Evolutionary conservation across 2,113 vertebrate species (phyloP), one percentile per base, ranked within the genome.

Genomic region (Megaleporinus macrocephalus): DNA sequence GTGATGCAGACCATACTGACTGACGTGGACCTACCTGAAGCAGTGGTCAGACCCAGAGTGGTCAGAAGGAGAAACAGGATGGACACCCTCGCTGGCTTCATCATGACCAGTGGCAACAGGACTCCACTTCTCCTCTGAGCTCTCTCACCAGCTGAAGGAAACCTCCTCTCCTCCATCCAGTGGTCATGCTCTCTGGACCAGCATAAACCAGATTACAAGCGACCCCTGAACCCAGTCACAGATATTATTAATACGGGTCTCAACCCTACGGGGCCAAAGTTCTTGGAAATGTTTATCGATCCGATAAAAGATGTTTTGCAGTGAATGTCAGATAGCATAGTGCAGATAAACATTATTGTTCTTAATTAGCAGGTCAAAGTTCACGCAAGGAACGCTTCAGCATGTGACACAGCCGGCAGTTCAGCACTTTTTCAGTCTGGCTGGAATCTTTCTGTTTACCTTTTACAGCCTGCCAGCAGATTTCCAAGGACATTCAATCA

Each of bases 181-280:
- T n/a, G 27, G 14, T 44, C 20, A 47, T 26, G n/a, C 36, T 16
- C 41, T 71, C 11, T 24, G n/a, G 27, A 24, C 62, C 26, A 29
- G 14, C 62, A 30, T 29, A 47, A 77, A 76, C 59, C 57, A 47
- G 66, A 79, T 44, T 47, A 72, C 3, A 62, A 80, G 15, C 47
- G 22, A 80, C 69, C 55, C 53, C 57, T 49, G 69, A 49, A 30
- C 72, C 22, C 13, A 2, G 18, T 18, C 5, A 24, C 27, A 20
- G 36, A 24, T 70, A n/a, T 0, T 41, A 70, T 14, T 70, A 30
- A 51, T 65, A 30, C 9, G 27, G 27, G 62, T 13, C 27, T 65
- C 27, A 24, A 36, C 13, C 24, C 11, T 15, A 6, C 22, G 12
- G n/a, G 63, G 29, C 16, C 65, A 68, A 33, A 68, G 66, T 70